Evolutionary conservation across 2,113 vertebrate species (phyloP), one percentile per base, ranked within the genome.

Genomic region (Mesoclemmys tuberculata): DNA sequence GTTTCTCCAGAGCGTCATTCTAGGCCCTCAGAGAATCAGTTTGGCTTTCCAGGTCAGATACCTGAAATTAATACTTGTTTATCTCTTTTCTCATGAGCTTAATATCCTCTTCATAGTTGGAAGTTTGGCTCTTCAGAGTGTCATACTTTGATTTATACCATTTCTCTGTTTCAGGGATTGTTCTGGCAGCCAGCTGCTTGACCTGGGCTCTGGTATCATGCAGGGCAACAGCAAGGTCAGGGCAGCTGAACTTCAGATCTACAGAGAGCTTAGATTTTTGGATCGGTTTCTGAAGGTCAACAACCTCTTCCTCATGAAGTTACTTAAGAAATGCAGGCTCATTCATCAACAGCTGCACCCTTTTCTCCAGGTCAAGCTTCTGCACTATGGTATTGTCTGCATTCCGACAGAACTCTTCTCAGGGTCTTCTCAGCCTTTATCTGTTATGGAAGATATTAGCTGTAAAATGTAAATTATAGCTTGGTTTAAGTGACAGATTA

Each of bases 91-190:
- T 99, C 97, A 98, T 98, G 95, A 75, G 93, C 88, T 96, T 97
- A 97, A 98, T 98, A 44, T 98, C 96, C 19, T 93, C 95, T 84
- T 98, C 98, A 1, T 98, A 92, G 92, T 98, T 98, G 87, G 97
- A 93, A 3, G 98, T 98, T 1, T 98, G 97, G 74, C 97, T 93
- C 78, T 98, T 98, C 35, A 99, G 98, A 1, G 97, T 97, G 94
- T 98, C 98, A 26, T 98, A 98, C 90, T 98, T 98, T 94, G 92
- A 91, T 96, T 98, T 99, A 98, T 99, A 98, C 98, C 98, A 98
- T 87, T 98, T 98, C 92, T 98, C 98, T 0, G 98, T 98, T 84
- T 99, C 98, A 90, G 98, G 97, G 87, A 98, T 98, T 5, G 98
- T 98, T 44, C 97, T 97, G 29, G 98, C 97, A 2, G 98, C 98